phyloP scores from a whole-genome alignment of 2,888 invertebrate species.

The Bombylius discolor region DNA sequence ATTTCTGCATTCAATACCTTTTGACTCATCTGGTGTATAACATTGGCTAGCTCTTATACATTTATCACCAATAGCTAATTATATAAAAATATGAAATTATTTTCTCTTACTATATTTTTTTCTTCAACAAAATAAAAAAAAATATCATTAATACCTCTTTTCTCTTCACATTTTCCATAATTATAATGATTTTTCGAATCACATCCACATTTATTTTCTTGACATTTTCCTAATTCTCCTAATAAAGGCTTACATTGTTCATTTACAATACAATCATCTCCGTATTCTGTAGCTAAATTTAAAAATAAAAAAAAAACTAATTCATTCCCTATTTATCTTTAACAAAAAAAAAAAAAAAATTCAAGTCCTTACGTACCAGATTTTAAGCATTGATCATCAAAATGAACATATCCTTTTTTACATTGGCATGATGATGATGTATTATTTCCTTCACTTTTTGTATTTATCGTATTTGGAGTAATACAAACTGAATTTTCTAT shows the following conservation, averaged over 20 bases:
- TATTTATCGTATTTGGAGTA: too few relatives aligned
- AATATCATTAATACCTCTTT: slow-evolving; percentile 20
- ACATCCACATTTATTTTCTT: slow-evolving; percentile 28
- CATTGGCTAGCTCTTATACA: slow-evolving; percentile 30
- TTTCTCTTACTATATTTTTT: not conserved
- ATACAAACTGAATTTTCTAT: too few relatives aligned
- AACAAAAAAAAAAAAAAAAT: too few relatives aligned
- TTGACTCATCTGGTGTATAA: slow-evolving; percentile 26
- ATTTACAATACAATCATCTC: slow-evolving; percentile 29
- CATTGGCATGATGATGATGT: too few relatives aligned
- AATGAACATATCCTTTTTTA: too few relatives aligned
- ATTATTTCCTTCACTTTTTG: too few relatives aligned
- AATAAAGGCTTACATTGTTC: slow-evolving; percentile 35
- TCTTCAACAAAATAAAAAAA: not conserved
- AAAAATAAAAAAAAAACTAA: too few relatives aligned
- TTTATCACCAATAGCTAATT: slow-evolving; percentile 17
- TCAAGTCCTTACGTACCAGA: too few relatives aligned
- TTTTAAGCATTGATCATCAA: too few relatives aligned
- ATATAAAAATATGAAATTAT: not conserved
- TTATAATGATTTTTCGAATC: slow-evolving; percentile 26
- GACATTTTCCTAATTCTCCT: slow-evolving; percentile 22
- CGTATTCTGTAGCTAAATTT: slow-evolving; percentile 24
- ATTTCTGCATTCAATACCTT: slow-evolving; percentile 32
- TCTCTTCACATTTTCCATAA: slow-evolving; percentile 25
- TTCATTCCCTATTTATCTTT: too few relatives aligned